A percentile compares a stretch with the other conserved stretches of the same genome.
These are phyloP conservation scores for Zygothrica quintamaculata DNA, from an alignment of 2,888 invertebrate species.

Conservation along the genomic window DNA sequence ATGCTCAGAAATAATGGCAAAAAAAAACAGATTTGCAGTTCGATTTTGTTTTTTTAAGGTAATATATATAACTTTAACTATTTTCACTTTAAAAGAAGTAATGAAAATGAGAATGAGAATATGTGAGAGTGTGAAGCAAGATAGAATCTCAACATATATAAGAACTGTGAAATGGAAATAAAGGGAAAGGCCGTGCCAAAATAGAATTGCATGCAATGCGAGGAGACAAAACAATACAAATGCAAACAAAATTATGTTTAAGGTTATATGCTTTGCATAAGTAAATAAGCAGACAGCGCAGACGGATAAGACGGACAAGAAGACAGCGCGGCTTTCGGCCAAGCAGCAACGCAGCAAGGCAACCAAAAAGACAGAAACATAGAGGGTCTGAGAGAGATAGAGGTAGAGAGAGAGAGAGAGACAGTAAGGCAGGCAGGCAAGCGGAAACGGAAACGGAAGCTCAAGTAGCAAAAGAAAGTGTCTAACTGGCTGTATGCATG, in stretches of 20 bases:
- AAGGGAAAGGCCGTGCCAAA: constrained; percentile 8
- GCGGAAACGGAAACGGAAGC: constrained; percentile 76
- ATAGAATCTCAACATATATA: constrained; percentile 43
- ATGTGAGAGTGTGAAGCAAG: no score
- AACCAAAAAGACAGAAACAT: background rate
- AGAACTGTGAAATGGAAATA: constrained; percentile 10
- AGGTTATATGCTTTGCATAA: constrained; percentile 78
- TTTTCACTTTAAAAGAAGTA: constrained; percentile 32
- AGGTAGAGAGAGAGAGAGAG: background rate
- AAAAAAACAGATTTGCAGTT: no score
- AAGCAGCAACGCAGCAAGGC: constrained; percentile 1
- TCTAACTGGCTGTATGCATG: constrained; percentile 67
- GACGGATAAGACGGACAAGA: constrained; percentile 44
- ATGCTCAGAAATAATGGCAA: no score
- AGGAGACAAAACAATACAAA: constrained; percentile 61
- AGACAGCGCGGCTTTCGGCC: constrained; percentile 12
- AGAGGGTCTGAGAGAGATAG: no score
- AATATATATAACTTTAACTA: no score
- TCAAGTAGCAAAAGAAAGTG: constrained; percentile 77
- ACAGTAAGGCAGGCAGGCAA: constrained; percentile 41
- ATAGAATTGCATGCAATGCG: constrained; percentile 62
- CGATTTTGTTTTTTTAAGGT: no score
- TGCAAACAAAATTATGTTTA: constrained; percentile 79
- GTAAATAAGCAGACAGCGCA: constrained; percentile 68
- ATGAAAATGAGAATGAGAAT: no score